Evolutionary conservation across 2,797 vertebrate species (phyloP).

Genomic region (Merluccius polli): DNA sequence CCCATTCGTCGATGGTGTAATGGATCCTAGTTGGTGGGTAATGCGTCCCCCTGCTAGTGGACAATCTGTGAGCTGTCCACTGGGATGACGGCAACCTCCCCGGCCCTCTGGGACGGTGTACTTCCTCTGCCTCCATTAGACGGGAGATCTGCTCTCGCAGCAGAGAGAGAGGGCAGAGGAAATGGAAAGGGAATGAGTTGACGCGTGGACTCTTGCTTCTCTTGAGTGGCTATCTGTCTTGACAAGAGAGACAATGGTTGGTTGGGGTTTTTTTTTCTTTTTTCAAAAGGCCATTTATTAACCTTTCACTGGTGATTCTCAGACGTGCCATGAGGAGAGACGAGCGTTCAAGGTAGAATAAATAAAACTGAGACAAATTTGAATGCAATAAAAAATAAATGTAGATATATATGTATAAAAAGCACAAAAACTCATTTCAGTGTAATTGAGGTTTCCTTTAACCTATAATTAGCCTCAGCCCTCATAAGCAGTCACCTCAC

Average conservation of each 20-base stretch:
- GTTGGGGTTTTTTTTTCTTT: slow-evolving; percentile 6
- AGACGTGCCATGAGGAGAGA: slow-evolving; percentile 61
- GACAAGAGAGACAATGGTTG: slow-evolving; percentile 61
- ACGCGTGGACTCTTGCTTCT: slow-evolving; percentile 60
- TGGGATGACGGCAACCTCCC: slow-evolving; percentile 49
- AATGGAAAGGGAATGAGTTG: slow-evolving; percentile 62
- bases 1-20: slow-evolving; percentile 61
- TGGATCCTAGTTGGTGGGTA: slow-evolving; percentile 63
- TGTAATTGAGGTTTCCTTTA: neutral
- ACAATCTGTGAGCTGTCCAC: slow-evolving; percentile 55
- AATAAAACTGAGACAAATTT: neutral
- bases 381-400: neutral
- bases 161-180: slow-evolving; percentile 43
- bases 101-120: slow-evolving; percentile 51
- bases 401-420: neutral
- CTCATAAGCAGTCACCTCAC: slow-evolving; percentile 55
- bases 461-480: slow-evolving; percentile 44
- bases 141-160: slow-evolving; percentile 46
- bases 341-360: slow-evolving; percentile 55
- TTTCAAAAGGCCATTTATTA: slow-evolving; percentile 72
- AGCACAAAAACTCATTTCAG: neutral
- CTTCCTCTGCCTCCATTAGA: slow-evolving; percentile 65
- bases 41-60: slow-evolving; percentile 47
- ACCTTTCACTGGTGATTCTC: slow-evolving; percentile 64
- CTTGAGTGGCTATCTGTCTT: slow-evolving; percentile 70